Evolutionary conservation across 2,797 vertebrate genomes (phyloP), one percentile per base, ranked within the genome.

Genomic region (Kryptopterus vitreolus): DNA sequence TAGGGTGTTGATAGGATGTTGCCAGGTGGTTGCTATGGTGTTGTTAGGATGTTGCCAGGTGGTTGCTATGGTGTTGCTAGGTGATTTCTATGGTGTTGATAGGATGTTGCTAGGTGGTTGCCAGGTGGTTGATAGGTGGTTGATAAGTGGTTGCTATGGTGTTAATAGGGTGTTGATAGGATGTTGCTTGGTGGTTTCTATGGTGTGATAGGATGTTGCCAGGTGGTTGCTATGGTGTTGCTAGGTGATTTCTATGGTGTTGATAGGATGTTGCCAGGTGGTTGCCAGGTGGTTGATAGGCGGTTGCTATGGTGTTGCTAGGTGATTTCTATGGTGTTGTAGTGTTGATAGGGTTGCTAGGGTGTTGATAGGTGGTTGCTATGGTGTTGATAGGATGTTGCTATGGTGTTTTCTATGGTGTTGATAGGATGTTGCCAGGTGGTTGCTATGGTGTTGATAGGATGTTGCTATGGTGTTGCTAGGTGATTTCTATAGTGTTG

Each of bases 21-120:
- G 16, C 0, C 33, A 0, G 2, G 13, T 0, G 31, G 16, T 62
- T 33, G 0, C 12, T 59, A 7, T 0, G 26, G 16, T 2, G 26
- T 31, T 33, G 29, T 1, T 62, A 29, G 12, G 59, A 1, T 18
- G 4, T 61, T 61, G 26, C 15, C 9, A 61, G 6, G 29, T 31
- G 1, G 24, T 59, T 29, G 13, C 6, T 13, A 3, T 15, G 29
- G 29, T 62, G 0, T 62, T 1, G 1, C 8, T n/a, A 61, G 6
- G 12, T 33, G 59, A n/a, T n/a, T n/a, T n/a, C n/a, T n/a, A n/a
- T n/a, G n/a, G n/a, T n/a, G 59, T 31, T 62, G 26, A 7, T 3
- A 62, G 5, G 31, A 18, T 62, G 59, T 62, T 62, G 29, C 15
- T 31, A 4, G 3, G 20, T 65, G 18, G 33, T 43, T 68, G 38